Conservation (phyloP, 2,888 invertebrate genomes). For the Trisateles emortualis region DNA sequence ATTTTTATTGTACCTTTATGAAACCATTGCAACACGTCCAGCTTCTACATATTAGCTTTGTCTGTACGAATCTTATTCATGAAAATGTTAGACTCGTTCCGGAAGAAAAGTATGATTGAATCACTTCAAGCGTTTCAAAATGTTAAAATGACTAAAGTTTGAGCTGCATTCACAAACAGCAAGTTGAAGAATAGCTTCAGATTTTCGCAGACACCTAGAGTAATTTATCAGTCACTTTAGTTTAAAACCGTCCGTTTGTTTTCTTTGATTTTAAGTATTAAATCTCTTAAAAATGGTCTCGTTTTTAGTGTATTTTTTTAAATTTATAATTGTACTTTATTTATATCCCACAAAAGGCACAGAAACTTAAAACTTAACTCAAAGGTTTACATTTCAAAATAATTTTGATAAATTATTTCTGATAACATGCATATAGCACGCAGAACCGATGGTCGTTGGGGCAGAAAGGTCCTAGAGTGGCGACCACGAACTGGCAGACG, state of each 20-base stretch:
- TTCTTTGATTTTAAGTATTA: conserved; percentile 5
- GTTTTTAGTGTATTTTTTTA: no score
- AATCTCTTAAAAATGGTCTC: background rate
- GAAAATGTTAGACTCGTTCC: conserved; percentile 28
- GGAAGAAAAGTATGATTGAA: conserved; percentile 45
- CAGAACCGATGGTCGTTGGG: no score
- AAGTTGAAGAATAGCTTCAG: conserved; percentile 31
- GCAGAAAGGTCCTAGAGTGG: no score
- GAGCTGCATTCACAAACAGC: conserved; percentile 35
- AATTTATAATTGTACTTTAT: no score
- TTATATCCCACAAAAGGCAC: no score
- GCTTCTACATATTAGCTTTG: background rate
- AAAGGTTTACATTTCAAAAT: no score
- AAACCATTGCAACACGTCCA: no score
- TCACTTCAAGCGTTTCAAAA: conserved; percentile 36
- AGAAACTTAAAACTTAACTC: no score
- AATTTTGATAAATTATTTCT: no score
- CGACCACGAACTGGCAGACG: no score
- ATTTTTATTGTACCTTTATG: no score
- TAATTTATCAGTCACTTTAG: conserved; percentile 18
- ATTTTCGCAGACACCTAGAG: conserved; percentile 27
- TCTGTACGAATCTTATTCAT: conserved; percentile 16
- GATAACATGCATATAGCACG: no score
- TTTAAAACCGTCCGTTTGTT: conserved; percentile 1
- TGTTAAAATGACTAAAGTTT: conserved; percentile 47